Evolutionary conservation across 2,113 vertebrate genomes (phyloP), one percentile per base, ranked within the genome.

Genomic region (Hypomesus transpacificus): DNA sequence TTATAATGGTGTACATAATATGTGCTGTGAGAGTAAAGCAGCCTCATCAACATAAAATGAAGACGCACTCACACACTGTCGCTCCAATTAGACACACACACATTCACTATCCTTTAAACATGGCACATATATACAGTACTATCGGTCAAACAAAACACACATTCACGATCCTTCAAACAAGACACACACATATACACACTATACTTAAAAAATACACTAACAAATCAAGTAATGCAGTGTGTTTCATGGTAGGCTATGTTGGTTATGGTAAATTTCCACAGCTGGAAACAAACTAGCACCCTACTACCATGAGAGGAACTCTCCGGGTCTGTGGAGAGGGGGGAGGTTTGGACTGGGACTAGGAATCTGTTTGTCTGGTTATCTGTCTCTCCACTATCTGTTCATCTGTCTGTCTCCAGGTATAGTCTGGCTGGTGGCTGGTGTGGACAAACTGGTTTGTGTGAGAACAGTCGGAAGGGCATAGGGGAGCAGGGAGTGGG

Each of bases 401-500:
- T 81, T 73, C 73, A 57, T 78, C 64, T 80, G 80, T 79, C 56
- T 65, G 66, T 28, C 59, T 67, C 57, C 57, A 59, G 20, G n/a
- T 21, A 46, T 46, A 13, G n/a, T 59, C 21, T 59, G 57, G 57
- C 57, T 59, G 21, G 21, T 59, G 21, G 57, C 57, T 24, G 21
- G 21, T 22, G 57, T 59, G 57, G 57, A 59, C 57, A 20, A 26
- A 61, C 22, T 61, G 59, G 59, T 22, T 61, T 28, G 59, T 22
- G 59, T 16, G 14, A 16, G 59, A 22, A 24, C 20, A 28, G 62
- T 4, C 14, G 26, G 14, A 17, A 26, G 17, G 26, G 16, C 16
- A 26, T 17, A 18, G 1, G 60, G 26, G 14, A 26, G 60, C 17
- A 14, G 60, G 21, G 58, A 60, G 26, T 16, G 24, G 62, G 26